phyloP scores from a whole-genome alignment of 2,888 invertebrate genomes.

The Gastracanthus pulcherrimus region DNA sequence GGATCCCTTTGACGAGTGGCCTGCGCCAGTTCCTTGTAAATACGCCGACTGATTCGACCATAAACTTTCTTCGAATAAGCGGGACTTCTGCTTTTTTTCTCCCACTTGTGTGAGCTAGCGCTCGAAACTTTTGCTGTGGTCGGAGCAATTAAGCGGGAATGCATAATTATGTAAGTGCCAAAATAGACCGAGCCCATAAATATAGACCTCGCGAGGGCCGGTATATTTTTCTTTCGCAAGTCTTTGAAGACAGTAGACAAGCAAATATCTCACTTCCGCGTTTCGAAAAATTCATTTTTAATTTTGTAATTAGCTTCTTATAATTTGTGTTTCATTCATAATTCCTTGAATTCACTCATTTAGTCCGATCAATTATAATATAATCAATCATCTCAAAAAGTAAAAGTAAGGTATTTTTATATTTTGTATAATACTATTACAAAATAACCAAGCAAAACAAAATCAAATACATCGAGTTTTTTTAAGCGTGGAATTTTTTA shows the following conservation, averaged over 20 bases:
- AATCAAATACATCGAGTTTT: background rate
- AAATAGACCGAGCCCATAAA: constrained; percentile 17
- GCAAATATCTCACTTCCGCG: constrained; percentile 2
- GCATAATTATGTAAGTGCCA: constrained; percentile 32
- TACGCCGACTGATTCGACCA: background rate
- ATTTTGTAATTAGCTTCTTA: background rate
- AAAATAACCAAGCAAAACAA: background rate
- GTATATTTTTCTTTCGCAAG: constrained; percentile 9
- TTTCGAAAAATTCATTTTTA: constrained; percentile 11
- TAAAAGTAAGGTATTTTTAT: too few species aligned
- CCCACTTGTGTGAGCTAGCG: background rate
- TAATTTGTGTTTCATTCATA: background rate
- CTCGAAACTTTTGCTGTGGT: background rate
- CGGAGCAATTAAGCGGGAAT: constrained; percentile 24
- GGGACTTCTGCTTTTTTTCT: constrained; percentile 17
- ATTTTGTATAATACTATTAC: too few species aligned
- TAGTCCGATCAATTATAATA: background rate
- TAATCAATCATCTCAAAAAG: background rate
- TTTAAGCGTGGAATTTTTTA: background rate
- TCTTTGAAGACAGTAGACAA: background rate
- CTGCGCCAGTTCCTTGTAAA: background rate
- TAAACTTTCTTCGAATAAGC: constrained; percentile 47
- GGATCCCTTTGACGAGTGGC: constrained; percentile 47
- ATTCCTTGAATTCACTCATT: background rate
- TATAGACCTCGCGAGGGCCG: background rate